Conservation (phyloP, 2,113 vertebrate genomes). For the Malaclemys terrapin region DNA sequence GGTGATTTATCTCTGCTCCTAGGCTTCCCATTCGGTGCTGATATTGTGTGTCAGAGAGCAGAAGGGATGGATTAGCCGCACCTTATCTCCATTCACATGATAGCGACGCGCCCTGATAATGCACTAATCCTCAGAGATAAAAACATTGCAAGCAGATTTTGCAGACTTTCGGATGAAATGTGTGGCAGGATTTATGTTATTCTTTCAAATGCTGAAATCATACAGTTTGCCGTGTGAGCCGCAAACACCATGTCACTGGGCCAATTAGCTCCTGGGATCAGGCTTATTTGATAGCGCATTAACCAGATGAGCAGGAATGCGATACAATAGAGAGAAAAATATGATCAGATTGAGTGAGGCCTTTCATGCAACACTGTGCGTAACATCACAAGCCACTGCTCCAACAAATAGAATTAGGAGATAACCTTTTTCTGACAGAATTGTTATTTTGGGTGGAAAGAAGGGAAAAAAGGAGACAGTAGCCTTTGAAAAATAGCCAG, state of each 20-base stretch:
- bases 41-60: constrained; percentile 47
- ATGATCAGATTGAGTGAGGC: not conserved
- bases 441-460: not conserved
- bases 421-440: not conserved
- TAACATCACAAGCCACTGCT: not conserved
- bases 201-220: constrained; percentile 18
- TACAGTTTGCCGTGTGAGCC: not conserved
- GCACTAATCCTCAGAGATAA: constrained; percentile 52
- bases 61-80: constrained; percentile 57
- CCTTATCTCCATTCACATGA: constrained; percentile 56
- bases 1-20: constrained; percentile 1
- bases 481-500: not conserved
- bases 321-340: not conserved
- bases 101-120: constrained; percentile 38
- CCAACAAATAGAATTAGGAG: not conserved
- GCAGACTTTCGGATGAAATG: constrained; percentile 44
- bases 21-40: not conserved
- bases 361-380: not conserved
- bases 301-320: not conserved
- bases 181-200: constrained; percentile 30
- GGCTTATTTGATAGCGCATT: constrained; percentile 10
- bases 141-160: constrained; percentile 30
- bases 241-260: not conserved
- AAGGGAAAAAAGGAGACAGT: not conserved
- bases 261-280: not conserved